Base-by-base conservation (phyloP, 2,797 vertebrate species). In the Gymnoscopelus microlampas region DNA sequence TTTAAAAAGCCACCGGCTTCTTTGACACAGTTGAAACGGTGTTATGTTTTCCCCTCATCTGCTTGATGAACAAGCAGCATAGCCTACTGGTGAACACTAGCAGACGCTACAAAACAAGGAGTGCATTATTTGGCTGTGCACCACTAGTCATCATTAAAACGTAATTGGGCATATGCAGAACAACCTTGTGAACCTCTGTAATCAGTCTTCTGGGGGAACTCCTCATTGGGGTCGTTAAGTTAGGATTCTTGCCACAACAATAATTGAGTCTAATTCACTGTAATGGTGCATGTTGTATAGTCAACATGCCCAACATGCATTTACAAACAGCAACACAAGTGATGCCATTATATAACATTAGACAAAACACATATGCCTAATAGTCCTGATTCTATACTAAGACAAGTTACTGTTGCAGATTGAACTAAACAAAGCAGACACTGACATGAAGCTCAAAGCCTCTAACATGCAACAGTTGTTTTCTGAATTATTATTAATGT, bases 81-180 rank as follows among this genome's bases (percentile, higher is more conserved):
- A 44, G 39, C 90, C 93, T 90, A 92, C 74, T 88, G 82, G 88
- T 88, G 77, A 82, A 91, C 90, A 82, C 91, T 90, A 86, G 78
- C 89, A 94, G 93, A 94, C 90, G 87, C 88, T 82, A 90, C 92
- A 84, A 87, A 91, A 87, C 75, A 92, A 92, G 89, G 91, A 89
- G 89, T 90, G 89, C 84, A 81, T 82, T 89, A 86, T 82, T 86
- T 87, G 83, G 77, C 89, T 88, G 83, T 86, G 88, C 90, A 92
- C 85, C 71, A 76, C 87, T 89, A 88, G 87, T 80, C 78, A 90
- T 94, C 93, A 94, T 95, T 95, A 95, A 93, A 95, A 94, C 94
- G 88, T 88, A 93, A 94, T 93, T 91, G 87, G 85, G 90, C 89
- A 88, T 88, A 90, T 90, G 83, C 79, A 90, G 85, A 93, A 88